Conservation (phyloP, 64 coral and sea anemone genomes). For the Pachyseris speciosa region DNA sequence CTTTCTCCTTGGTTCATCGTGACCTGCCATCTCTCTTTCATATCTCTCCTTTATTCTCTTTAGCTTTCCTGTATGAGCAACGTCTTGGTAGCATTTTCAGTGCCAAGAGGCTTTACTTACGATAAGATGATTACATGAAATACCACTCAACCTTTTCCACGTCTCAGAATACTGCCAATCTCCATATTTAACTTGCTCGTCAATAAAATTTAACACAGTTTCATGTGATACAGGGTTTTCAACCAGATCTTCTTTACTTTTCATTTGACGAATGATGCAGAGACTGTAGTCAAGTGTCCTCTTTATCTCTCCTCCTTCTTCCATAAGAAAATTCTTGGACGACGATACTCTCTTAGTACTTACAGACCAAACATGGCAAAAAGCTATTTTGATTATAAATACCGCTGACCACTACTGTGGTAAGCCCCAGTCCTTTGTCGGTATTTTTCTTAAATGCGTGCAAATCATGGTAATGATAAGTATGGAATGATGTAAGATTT, state of each 20-base stretch:
- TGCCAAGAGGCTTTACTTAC: conserved; percentile 15
- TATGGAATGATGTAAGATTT: too few relatives aligned
- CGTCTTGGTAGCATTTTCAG: conserved; percentile 12
- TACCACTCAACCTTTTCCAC: conserved; percentile 21
- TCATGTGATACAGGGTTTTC: conserved; percentile 30
- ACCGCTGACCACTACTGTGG: neutral
- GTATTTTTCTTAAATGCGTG: conserved; percentile 13
- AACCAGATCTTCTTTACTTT: too few relatives aligned
- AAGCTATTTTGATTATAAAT: conserved; percentile 15
- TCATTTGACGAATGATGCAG: conserved; percentile 44
- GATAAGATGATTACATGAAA: too few relatives aligned
- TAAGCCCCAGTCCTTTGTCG: neutral
- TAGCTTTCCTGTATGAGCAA: conserved; percentile 5
- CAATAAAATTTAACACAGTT: conserved; percentile 40
- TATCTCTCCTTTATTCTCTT: conserved; percentile 41
- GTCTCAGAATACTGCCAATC: conserved; percentile 4
- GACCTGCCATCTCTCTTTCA: conserved; percentile 19
- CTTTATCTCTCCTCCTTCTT: neutral
- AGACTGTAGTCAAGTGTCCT: conserved; percentile 6
- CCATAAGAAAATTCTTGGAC: conserved; percentile 8
- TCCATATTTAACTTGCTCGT: conserved; percentile 39
- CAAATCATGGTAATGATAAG: too few relatives aligned
- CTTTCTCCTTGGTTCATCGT: too few relatives aligned
- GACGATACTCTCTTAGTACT: neutral
- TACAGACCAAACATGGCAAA: conserved; percentile 33